Evolutionary conservation across 2,113 vertebrate species (phyloP).

Genomic region (Cettia cetti): DNA sequence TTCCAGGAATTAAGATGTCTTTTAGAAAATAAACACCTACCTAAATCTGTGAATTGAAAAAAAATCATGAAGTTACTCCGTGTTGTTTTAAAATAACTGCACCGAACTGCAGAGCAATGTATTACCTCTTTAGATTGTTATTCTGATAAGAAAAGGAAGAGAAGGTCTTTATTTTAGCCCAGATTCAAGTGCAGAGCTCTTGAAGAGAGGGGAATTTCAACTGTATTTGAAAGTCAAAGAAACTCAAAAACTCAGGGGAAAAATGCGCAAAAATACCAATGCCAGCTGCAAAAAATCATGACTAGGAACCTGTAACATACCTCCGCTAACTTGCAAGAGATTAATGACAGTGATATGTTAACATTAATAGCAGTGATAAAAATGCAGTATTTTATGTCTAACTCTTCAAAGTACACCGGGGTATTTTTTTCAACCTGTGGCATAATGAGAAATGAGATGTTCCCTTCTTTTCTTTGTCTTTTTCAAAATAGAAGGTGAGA

Average conservation of each 20-base stretch:
- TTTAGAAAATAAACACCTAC: background rate
- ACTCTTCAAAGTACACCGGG: background rate
- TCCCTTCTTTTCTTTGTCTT: background rate
- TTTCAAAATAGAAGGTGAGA: background rate
- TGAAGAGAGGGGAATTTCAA: background rate
- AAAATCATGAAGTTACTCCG: background rate
- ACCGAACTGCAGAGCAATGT: accelerated
- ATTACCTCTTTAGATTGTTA: background rate
- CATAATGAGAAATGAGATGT: background rate
- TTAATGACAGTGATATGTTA: background rate
- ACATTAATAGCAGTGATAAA: background rate
- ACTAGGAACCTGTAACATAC: background rate
- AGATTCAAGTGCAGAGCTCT: background rate
- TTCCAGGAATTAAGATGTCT: background rate
- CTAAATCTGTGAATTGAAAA: background rate
- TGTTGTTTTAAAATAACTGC: background rate
- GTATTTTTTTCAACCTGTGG: background rate
- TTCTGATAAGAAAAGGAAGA: background rate
- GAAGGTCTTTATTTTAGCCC: background rate
- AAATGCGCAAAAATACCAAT: background rate
- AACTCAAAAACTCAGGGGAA: background rate
- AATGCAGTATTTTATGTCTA: background rate
- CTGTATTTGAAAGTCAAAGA: background rate
- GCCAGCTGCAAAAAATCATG: background rate
- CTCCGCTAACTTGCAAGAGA: background rate